These are phyloP conservation scores for Phocoena phocoena DNA, from an alignment of 2,113 vertebrate species.

Conservation along the genomic window DNA sequence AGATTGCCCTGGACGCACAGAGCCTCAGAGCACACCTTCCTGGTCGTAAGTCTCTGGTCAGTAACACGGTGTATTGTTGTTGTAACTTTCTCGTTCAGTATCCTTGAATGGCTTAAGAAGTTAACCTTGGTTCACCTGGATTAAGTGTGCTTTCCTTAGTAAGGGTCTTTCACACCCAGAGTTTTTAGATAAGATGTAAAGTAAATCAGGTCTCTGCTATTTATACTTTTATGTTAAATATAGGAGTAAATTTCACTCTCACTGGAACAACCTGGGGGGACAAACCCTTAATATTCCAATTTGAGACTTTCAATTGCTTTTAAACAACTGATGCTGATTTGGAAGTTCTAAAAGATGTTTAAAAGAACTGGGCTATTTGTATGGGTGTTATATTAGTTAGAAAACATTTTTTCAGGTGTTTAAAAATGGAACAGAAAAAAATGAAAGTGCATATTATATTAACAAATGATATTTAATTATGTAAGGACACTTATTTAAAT, in stretches of 20 bases:
- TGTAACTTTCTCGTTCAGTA: background rate
- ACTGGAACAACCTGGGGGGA: background rate
- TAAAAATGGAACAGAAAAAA: slow-evolving; percentile 1
- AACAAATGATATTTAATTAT: background rate
- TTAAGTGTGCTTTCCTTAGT: background rate
- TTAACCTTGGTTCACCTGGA: background rate
- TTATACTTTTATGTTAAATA: background rate
- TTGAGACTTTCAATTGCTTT: slow-evolving; percentile 8
- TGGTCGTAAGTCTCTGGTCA: background rate
- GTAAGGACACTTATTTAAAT: background rate
- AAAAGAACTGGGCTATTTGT: background rate
- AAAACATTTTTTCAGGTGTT: background rate
- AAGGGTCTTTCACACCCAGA: background rate
- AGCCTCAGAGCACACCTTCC: background rate
- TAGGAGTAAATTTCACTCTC: background rate
- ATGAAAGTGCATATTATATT: background rate
- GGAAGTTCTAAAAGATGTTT: background rate
- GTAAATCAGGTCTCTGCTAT: background rate
- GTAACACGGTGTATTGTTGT: background rate
- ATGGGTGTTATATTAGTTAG: background rate
- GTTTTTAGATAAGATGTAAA: background rate
- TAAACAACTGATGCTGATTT: background rate
- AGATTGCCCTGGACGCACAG: background rate
- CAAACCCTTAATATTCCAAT: background rate
- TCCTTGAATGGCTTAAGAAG: background rate